Percentiles rank a stretch among this genome's conserved stretches.
phyloP scores from a whole-genome alignment of 2,797 vertebrate genomes.

The Allobates femoralis region DNA sequence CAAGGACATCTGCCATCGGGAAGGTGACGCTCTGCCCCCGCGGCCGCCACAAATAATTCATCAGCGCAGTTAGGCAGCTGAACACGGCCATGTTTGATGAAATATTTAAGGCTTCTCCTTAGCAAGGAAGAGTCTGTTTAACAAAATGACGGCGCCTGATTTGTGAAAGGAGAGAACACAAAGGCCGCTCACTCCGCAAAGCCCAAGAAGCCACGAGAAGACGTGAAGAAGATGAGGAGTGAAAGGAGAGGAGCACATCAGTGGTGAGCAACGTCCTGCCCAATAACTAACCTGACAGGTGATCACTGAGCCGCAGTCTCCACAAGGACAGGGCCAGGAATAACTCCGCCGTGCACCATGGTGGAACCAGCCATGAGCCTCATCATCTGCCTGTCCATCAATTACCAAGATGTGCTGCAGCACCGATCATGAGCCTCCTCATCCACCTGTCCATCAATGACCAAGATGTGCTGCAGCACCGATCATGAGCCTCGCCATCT shows the following conservation, averaged over 20 bases:
- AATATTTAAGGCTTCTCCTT: slow-evolving; percentile 58
- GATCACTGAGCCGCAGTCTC: background rate
- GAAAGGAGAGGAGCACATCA: slow-evolving; percentile 5
- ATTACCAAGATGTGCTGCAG: too few relatives aligned
- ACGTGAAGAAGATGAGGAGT: background rate
- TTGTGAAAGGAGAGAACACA: slow-evolving; percentile 30
- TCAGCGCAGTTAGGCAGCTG: slow-evolving; percentile 45
- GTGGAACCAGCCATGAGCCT: too few relatives aligned
- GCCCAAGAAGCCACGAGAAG: background rate
- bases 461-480: too few relatives aligned
- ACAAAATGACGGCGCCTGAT: slow-evolving; percentile 45
- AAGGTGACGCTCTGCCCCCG: slow-evolving; percentile 32
- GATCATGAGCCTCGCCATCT: too few relatives aligned
- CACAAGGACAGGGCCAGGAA: background rate
- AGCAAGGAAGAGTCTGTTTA: slow-evolving; percentile 44
- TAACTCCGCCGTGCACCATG: too few relatives aligned
- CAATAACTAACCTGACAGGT: background rate
- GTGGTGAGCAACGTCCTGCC: background rate
- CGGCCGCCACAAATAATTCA: slow-evolving; percentile 53
- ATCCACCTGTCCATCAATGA: too few relatives aligned
- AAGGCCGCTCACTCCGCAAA: background rate
- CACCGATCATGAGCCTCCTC: too few relatives aligned
- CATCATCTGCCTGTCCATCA: too few relatives aligned
- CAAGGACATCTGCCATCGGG: slow-evolving; percentile 19
- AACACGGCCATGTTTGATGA: slow-evolving; percentile 54